phyloP scores from a whole-genome alignment of 2,113 vertebrate species.

The Neotragus moschatus region DNA sequence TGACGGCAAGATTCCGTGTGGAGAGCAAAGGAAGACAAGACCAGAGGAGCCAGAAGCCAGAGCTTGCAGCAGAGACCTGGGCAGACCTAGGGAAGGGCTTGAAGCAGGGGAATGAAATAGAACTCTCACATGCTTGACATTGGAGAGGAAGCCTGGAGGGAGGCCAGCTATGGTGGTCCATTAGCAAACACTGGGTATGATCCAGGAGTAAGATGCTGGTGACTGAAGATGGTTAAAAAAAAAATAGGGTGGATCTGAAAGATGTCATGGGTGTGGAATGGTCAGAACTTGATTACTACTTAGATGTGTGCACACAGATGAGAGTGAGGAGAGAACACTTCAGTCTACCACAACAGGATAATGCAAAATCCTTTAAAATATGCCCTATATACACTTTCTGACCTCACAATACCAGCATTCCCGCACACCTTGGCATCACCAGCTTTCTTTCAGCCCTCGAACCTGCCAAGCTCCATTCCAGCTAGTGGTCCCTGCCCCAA shows the following conservation, averaged over 20 bases:
- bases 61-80: neutral
- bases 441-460: neutral
- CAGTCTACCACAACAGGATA: neutral
- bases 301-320: neutral
- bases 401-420: neutral
- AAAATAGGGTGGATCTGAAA: neutral
- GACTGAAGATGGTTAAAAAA: neutral
- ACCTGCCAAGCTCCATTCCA: neutral
- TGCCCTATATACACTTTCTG: neutral
- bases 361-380: neutral
- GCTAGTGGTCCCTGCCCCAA: neutral
- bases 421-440: no score
- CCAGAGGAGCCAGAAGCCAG: neutral
- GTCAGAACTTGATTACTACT: neutral
- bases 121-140: neutral
- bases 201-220: neutral
- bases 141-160: fast-evolving
- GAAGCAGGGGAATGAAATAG: neutral
- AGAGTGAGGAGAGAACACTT: no score
- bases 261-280: neutral
- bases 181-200: neutral
- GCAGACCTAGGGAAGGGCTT: neutral
- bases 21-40: neutral
- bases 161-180: neutral
- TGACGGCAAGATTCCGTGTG: fast-evolving